These are phyloP conservation scores for Labroides dimidiatus DNA, from an alignment of 2,797 vertebrate genomes.

Conservation along the genomic window DNA sequence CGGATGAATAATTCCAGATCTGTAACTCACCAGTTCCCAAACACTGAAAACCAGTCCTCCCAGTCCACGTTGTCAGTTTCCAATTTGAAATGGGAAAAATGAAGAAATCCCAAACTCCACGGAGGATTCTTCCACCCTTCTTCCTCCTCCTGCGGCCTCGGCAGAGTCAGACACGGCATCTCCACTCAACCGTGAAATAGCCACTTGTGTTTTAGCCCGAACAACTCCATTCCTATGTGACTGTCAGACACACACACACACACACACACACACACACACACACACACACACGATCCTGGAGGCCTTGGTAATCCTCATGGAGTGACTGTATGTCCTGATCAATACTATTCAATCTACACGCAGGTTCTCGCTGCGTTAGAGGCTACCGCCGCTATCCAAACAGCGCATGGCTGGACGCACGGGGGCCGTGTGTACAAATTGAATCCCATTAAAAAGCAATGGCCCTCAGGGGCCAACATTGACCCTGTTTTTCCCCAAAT, in stretches of 20 bases:
- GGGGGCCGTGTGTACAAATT: constrained; percentile 56
- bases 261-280: background rate
- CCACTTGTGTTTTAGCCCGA: constrained; percentile 74
- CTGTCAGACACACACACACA: constrained; percentile 37
- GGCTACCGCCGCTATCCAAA: constrained; percentile 51
- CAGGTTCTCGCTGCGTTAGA: constrained; percentile 49
- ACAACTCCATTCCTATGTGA: constrained; percentile 71
- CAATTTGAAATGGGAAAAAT: constrained; percentile 24
- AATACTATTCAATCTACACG: constrained; percentile 79
- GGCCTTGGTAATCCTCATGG: constrained; percentile 55
- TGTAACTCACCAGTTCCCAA: background rate
- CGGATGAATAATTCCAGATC: background rate
- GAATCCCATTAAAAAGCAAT: constrained; percentile 64
- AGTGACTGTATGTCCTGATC: constrained; percentile 72
- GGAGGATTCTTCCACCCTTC: constrained; percentile 6
- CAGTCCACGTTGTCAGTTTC: constrained; percentile 40
- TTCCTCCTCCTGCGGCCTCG: constrained; percentile 47
- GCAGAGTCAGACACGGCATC: constrained; percentile 68
- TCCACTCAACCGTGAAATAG: constrained; percentile 79
- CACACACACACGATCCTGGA: constrained; percentile 8
- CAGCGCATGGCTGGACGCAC: constrained; percentile 57
- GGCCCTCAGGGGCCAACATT: constrained; percentile 30
- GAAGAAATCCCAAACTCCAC: constrained; percentile 37
- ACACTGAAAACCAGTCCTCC: constrained; percentile 20
- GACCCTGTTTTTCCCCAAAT: background rate